Evolutionary conservation across 30 jellyfish, hydroid and myxozoan species (phyloP), one percentile per base, ranked within the genome.

Genomic region (Nemopilema nomurai): DNA sequence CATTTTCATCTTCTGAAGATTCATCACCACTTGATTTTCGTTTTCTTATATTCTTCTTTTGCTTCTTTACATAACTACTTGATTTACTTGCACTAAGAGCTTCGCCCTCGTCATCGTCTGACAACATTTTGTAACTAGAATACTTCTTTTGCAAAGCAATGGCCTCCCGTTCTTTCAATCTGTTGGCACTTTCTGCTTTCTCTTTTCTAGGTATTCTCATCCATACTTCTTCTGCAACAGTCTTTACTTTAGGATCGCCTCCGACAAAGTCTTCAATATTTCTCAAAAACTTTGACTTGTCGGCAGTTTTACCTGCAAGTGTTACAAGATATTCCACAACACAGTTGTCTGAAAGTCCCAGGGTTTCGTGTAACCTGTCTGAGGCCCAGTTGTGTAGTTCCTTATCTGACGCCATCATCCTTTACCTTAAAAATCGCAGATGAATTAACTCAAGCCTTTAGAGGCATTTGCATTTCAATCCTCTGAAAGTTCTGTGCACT

Each of bases 181-280:
- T 57, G 51, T 90, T 94, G 19, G 86, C 41, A 77, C 66, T 94
- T 67, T 89, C 97, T 26, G 85, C 63, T 18, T 85, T 85, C 24
- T 67, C 90, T 49, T 71, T 81, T 51, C 97, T 51, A 0, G 97
- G 97, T 18, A 91, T 51, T 71, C 87, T 89, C 84, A 74, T 67
- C 99, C 99, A 94, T 21, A 94, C 30, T 62, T 94, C 97, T 51
- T 69, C 85, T 31, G 99, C 99, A 0, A 83, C 97, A 21, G 86
- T 57, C 7, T 49, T 72, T 27, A 85, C 71, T 67, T 69, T 75
- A 18, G 87, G 84, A 41, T 85, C 93, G 53, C 76, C 86, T 1
- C 97, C 99, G 18, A 94, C 81, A 70, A 94, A 97, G 28, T 81
- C 96, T 16, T 49, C 69, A 62, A 94, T 53, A 87, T 89, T 86